phyloP scores from a whole-genome alignment of 1,140 invertebrate genomes.

The Diploscapter pachys region DNA sequence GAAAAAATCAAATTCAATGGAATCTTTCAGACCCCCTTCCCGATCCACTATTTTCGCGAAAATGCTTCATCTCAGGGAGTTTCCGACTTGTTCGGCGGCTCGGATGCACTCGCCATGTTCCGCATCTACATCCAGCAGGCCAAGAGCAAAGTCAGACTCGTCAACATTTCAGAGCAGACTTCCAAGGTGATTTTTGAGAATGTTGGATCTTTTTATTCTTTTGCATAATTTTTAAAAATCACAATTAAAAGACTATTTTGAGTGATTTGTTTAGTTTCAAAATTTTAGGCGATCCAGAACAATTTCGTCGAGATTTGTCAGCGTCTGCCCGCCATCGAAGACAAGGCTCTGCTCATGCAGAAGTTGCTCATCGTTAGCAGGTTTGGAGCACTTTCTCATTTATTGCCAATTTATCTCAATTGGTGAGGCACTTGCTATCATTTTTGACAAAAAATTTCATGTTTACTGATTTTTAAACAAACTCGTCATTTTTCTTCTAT shows the following conservation, averaged over 20 bases:
- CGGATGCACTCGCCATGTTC: not conserved
- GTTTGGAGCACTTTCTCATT: not conserved
- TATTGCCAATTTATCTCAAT: too few species aligned
- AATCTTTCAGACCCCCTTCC: not conserved
- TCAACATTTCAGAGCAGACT: slow-evolving; percentile 5
- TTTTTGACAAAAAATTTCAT: too few species aligned
- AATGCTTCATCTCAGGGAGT: not conserved
- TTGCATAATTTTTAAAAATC: too few species aligned
- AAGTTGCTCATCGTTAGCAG: slow-evolving; percentile 5
- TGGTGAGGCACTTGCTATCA: too few species aligned
- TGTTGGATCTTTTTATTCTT: too few species aligned
- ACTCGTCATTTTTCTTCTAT: too few species aligned
- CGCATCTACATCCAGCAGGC: not conserved
- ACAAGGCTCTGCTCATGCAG: slow-evolving; percentile 8
- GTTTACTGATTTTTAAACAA: too few species aligned
- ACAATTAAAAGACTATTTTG: too few species aligned
- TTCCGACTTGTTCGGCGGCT: not conserved
- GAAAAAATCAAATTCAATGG: too few species aligned
- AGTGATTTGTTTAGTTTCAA: too few species aligned
- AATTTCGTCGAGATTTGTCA: not conserved
- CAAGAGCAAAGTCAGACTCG: not conserved
- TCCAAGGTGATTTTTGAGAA: not conserved
- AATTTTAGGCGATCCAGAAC: slow-evolving; percentile 5
- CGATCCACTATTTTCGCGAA: not conserved
- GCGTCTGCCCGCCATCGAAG: not conserved